Base-by-base conservation (phyloP, 2,888 invertebrate species). In the Xiphydria camelus region DNA sequence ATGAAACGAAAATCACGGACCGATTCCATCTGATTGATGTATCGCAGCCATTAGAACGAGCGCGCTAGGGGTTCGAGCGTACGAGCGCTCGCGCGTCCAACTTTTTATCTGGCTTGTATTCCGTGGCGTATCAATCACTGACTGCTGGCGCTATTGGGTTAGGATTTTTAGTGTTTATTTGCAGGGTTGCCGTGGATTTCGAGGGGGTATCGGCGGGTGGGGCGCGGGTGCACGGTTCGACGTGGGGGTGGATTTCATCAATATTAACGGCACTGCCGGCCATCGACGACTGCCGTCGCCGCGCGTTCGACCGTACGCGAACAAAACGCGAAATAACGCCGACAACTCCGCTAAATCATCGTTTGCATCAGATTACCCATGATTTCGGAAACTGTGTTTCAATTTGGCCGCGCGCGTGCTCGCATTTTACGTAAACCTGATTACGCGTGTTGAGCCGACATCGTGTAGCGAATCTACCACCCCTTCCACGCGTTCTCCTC, bases 101-200 rank as follows among this genome's bases (percentile, higher is more conserved):
- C 47, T 58, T 59, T 56, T 57, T 51, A 51, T 51, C 38, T 44
- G 46, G 41, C 52, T 53, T 56, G 60, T 60, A 61, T 57, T 58
- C 49, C 55, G 41, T 42, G 41, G 54, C 49, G 53, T 59, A 64
- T 63, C 62, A 63, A 66, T 66, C 64, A 62, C 62, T 54, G 55
- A 55, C 57, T 39, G 15, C 41, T 43, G 40, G 47, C 58, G 56
- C 59, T 62, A 65, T 64, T 57, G 59, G 61, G 57, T 58, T 53
- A 51, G 53, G 49, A 53, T 47, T 57, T 58, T 61, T 59, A 36
- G 44, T 51, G 51, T 50, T 55, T 59, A 55, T 62, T 61, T 51
- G 38, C 47, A 22, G 38, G 18, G 38, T 25, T 23, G n/a, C 31
- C 21, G n/a, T 10, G 36, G 21, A 45, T 18, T 25, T 20, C 33